Conservation (phyloP, 1,140 invertebrate species). For the Conopomorpha cramerella region DNA sequence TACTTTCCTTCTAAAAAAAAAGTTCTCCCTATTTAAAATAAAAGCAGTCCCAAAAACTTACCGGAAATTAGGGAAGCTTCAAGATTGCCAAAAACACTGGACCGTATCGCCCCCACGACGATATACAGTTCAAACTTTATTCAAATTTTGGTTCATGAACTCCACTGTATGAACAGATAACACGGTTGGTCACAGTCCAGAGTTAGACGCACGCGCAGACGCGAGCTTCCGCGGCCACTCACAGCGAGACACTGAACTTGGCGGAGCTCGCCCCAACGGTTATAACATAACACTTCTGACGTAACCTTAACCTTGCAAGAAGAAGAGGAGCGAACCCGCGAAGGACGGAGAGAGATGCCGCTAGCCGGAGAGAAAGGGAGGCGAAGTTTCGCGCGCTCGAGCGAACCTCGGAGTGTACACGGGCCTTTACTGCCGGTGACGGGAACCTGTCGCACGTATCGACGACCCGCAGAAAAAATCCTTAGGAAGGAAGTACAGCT, state of each 20-base stretch:
- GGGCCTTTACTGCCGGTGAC: no score
- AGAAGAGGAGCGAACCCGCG: conserved; percentile 58
- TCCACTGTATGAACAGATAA: conserved; percentile 55
- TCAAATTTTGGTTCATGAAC: conserved; percentile 56
- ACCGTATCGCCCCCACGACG: conserved; percentile 16
- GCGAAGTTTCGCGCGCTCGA: no score
- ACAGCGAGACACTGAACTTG: conserved; percentile 62
- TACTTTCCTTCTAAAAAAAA: conserved; percentile 27
- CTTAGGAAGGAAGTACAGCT: no score
- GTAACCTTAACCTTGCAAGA: conserved; percentile 63
- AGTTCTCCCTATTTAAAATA: no score
- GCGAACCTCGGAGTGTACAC: no score
- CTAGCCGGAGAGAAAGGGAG: conserved; percentile 52
- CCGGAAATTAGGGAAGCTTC: conserved; percentile 9
- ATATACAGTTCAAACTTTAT: conserved; percentile 49
- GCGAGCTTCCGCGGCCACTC: conserved; percentile 52
- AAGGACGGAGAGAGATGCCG: conserved; percentile 58
- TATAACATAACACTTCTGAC: conserved; percentile 62
- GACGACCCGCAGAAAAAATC: no score
- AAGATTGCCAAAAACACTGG: conserved; percentile 7
- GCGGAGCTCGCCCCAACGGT: conserved; percentile 55
- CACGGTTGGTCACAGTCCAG: conserved; percentile 40
- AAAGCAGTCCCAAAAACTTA: no score
- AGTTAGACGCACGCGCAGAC: conserved; percentile 29
- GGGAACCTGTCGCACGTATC: no score